phyloP scores from a whole-genome alignment of 2,797 vertebrate species.

The Oreonectes daqikongensis region DNA sequence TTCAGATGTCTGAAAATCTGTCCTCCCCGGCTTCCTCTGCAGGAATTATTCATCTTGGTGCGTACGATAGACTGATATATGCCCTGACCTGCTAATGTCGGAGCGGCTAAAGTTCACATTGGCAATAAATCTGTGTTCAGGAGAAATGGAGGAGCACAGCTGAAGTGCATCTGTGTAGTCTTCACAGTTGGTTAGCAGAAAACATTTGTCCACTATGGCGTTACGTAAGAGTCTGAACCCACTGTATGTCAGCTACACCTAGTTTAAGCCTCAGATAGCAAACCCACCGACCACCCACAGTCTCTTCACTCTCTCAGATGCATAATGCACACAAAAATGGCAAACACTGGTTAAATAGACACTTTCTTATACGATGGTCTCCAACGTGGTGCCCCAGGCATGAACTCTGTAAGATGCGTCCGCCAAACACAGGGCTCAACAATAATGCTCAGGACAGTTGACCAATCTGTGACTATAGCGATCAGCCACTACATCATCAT shows the following conservation, averaged over 20 bases:
- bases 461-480: too few relatives aligned
- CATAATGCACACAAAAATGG: neutral
- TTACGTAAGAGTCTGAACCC: neutral
- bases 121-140: constrained; percentile 10
- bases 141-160: neutral
- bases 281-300: neutral
- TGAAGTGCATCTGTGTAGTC: too few relatives aligned
- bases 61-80: constrained; percentile 5
- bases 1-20: constrained; percentile 29
- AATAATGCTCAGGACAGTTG: too few relatives aligned
- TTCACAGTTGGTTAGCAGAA: too few relatives aligned
- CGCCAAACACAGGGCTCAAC: too few relatives aligned
- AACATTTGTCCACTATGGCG: neutral
- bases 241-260: too few relatives aligned
- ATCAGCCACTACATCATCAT: too few relatives aligned
- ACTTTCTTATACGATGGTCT: too few relatives aligned
- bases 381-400: too few relatives aligned
- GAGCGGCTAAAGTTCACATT: constrained; percentile 15
- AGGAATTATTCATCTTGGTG: constrained; percentile 27
- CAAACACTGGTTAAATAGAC: too few relatives aligned
- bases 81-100: constrained; percentile 16
- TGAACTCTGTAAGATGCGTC: too few relatives aligned
- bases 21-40: neutral
- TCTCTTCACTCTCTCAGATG: neutral
- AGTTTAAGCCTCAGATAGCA: neutral